Conservation (phyloP, 2,888 invertebrate genomes). For the Tenthredo scrophulariae region DNA sequence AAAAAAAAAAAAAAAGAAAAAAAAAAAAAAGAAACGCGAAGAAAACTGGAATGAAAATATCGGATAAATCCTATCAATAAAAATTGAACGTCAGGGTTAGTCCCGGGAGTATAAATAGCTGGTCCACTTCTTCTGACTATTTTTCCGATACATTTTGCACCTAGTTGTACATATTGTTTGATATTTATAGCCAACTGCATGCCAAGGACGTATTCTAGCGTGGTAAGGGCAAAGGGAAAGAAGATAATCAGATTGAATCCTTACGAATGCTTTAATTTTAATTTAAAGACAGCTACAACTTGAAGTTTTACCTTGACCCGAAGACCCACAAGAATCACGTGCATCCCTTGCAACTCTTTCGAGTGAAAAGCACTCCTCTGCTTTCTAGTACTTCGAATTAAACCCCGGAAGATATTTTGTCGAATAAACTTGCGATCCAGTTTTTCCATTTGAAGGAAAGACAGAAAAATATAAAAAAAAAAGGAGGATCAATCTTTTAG, state of each 20-base stretch:
- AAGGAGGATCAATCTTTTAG: neutral
- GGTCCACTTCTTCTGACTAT: too few relatives aligned
- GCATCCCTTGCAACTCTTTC: constrained; percentile 41
- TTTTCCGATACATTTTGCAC: too few relatives aligned
- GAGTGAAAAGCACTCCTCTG: neutral
- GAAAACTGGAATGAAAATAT: neutral
- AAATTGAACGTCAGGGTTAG: neutral
- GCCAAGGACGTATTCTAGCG: constrained; percentile 15
- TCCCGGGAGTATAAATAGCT: too few relatives aligned
- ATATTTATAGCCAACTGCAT: neutral
- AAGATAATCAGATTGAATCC: constrained; percentile 49
- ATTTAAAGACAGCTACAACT: constrained; percentile 21
- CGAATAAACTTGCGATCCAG: neutral
- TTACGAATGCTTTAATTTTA: constrained; percentile 39
- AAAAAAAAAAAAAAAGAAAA: neutral
- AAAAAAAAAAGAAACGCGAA: neutral
- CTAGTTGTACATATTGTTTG: neutral
- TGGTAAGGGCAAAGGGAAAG: constrained; percentile 40
- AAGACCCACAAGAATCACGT: constrained; percentile 46
- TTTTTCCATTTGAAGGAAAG: neutral
- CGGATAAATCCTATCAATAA: neutral
- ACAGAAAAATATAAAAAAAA: neutral
- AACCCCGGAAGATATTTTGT: neutral
- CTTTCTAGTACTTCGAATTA: neutral
- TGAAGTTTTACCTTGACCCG: constrained; percentile 51